Base-by-base conservation (phyloP, 2,888 invertebrate genomes). In the Latrodectus elegans region DNA sequence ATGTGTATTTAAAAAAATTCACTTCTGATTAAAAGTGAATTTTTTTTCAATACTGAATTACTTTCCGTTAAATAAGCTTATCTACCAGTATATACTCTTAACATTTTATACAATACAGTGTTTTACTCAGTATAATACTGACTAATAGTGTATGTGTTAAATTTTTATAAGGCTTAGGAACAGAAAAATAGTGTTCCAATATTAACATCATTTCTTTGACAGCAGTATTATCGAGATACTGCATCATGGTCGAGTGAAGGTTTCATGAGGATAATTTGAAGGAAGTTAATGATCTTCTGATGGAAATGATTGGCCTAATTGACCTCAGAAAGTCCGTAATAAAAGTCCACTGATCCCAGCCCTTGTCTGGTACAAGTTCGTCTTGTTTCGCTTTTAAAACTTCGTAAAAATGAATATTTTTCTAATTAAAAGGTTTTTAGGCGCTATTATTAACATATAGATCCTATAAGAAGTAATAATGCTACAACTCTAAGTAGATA, bases 311-410 rank as follows among this genome's bases (percentile, higher is more conserved):
- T 76, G 75, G 76, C 71, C 71, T 83, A 76, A 83, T 83, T 83
- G 83, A 76, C 83, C 76, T 68, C 60, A 38, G 38, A 64, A 76
- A 83, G 55, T 70, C 71, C 76, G 52, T 82, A 75, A 75, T 82
- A 76, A 71, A 83, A 83, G 83, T 83, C 60, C 71, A 71, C 83
- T 83, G 83, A 76, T 83, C 75, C 75, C 82, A 75, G 82, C 73
- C 64, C 38, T 74, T 67, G 22, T 22, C 67, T 52, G 67, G 38
- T 38, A 38, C 38, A 15, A 65, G 64, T 80, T 51, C 65, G 80
- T 60, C 55, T 75, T 73, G 38, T 38, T 38, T 38, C 38, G 38
- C 38, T 74, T 81, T 67, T 53, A 67, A 81, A 81, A 64, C 64
- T 81, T 53, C 55, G 6, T 55, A 67, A 68, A 82, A 75, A 75